A percentile compares a stretch with the other conserved stretches of the same genome.
Conservation (phyloP, 2,888 invertebrate genomes). For the Linhomoeus sp. region DNA sequence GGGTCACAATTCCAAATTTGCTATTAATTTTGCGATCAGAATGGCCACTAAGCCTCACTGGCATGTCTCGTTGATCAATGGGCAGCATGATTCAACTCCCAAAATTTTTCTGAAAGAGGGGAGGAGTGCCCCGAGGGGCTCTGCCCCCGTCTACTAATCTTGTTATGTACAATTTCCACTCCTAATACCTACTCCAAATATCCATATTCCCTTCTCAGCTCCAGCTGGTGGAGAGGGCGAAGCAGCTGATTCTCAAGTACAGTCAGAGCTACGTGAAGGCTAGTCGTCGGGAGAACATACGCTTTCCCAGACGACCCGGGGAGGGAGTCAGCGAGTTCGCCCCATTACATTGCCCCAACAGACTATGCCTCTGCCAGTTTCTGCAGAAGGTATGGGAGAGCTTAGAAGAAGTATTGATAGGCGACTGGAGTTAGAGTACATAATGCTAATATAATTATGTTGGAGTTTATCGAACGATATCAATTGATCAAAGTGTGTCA, state of each 20-base stretch:
- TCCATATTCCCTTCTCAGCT: background rate
- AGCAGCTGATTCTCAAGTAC: constrained; percentile 3
- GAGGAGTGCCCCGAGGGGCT: too few relatives aligned
- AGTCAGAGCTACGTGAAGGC: constrained; percentile 7
- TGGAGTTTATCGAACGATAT: background rate
- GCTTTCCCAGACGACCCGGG: constrained; percentile 6
- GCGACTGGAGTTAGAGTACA: background rate
- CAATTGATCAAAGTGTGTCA: too few relatives aligned
- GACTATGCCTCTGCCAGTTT: constrained; percentile 7
- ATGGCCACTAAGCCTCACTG: too few relatives aligned
- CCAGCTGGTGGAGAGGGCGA: constrained; percentile 1
- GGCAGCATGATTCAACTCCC: too few relatives aligned
- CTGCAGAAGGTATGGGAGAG: constrained; percentile 1
- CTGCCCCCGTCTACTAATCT: too few relatives aligned
- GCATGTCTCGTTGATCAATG: too few relatives aligned
- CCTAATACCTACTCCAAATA: background rate
- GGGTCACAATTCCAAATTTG: too few relatives aligned
- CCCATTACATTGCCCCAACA: constrained; percentile 6
- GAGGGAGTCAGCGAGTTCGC: constrained; percentile 4
- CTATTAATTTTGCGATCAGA: too few relatives aligned
- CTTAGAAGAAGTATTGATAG: background rate
- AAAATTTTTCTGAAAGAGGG: too few relatives aligned
- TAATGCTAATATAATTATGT: background rate
- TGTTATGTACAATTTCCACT: background rate
- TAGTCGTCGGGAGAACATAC: background rate